Base-by-base conservation (phyloP, 2,797 vertebrate species). In the Odontamblyopus lacepedii region DNA sequence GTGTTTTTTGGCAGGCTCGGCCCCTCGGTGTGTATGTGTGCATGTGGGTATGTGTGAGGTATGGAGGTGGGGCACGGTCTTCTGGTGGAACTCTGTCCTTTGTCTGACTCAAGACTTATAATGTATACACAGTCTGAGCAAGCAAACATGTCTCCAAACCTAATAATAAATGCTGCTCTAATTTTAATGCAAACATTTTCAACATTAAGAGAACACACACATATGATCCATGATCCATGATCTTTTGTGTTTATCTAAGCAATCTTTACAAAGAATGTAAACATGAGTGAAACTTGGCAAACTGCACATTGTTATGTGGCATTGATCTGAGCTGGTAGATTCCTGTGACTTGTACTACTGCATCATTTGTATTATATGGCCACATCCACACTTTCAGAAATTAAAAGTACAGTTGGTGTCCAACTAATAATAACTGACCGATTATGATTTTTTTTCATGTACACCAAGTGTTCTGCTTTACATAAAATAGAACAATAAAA, bases 141-240 rank as follows among this genome's bases (percentile, higher is more conserved):
- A 29, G 23, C 55, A 19, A 16, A 71, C 79, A 73, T 48, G 69
- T 76, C 60, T 79, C 50, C 81, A 73, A 53, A 71, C 74, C 77
- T 70, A 71, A 74, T 77, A 9, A 32, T 62, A 3, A 62, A 69
- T 77, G 77, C 78, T 77, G 71, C 8, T 60, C 72, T 79, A 68
- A 75, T 70, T n/a, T 35, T 55, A 67, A 77, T 78, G 74, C 70
- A 67, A 55, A 62, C 72, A 79, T 38, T 19, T 64, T 80, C 75
- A 73, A 78, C 77, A 72, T 70, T 71, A 63, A 67, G 67, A 70
- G 75, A 71, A 30, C 72, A 63, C 29, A 44, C 0, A 44, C 60
- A 57, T 61, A 63, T 16, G 68, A 64, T 73, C 67, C 70, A 63
- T 16, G 68, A 64, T 73, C 67, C 70, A 23, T 19, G 15, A 61